Evolutionary conservation across 30 jellyfish, hydroid and myxozoan species (phyloP).

Genomic region (Hydra vulgaris): DNA sequence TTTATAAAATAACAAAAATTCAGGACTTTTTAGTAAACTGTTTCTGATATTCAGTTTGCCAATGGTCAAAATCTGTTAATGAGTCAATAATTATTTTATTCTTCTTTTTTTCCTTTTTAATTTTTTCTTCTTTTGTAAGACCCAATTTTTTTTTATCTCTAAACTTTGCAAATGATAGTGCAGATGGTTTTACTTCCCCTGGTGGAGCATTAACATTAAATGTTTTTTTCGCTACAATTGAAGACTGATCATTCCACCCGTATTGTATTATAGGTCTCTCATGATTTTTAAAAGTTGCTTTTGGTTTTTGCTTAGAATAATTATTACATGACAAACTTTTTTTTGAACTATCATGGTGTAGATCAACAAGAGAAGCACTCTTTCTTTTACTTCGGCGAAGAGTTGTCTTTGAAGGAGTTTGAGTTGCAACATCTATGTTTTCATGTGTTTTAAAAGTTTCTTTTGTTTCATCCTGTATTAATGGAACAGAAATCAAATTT

Average conservation of each 20-base stretch:
- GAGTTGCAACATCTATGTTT: neutral
- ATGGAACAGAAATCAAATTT: neutral
- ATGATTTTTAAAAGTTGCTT: neutral
- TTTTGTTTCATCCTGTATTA: neutral
- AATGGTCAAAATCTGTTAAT: conserved; percentile 22
- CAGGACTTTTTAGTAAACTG: conserved; percentile 8
- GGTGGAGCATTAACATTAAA: conserved; percentile 22
- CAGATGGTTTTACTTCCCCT: conserved; percentile 9
- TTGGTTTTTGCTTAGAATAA: conserved; percentile 3
- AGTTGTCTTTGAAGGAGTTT: neutral
- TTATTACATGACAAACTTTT: neutral
- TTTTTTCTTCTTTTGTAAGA: conserved; percentile 15
- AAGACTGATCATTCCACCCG: conserved; percentile 22
- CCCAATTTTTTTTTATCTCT: neutral
- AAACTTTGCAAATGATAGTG: conserved; percentile 12
- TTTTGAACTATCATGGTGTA: neutral
- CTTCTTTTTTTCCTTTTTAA: conserved; percentile 7
- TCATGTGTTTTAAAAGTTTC: neutral
- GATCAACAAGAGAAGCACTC: neutral
- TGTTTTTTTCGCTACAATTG: conserved; percentile 8
- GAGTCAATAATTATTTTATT: conserved; percentile 10
- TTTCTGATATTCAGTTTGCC: conserved; percentile 37
- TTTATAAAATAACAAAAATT: too few species aligned
- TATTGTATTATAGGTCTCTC: conserved; percentile 18
- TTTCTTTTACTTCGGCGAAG: neutral